These are phyloP conservation scores for Pedetes capensis DNA, from an alignment of 2,113 vertebrate species.

Conservation along the genomic window DNA sequence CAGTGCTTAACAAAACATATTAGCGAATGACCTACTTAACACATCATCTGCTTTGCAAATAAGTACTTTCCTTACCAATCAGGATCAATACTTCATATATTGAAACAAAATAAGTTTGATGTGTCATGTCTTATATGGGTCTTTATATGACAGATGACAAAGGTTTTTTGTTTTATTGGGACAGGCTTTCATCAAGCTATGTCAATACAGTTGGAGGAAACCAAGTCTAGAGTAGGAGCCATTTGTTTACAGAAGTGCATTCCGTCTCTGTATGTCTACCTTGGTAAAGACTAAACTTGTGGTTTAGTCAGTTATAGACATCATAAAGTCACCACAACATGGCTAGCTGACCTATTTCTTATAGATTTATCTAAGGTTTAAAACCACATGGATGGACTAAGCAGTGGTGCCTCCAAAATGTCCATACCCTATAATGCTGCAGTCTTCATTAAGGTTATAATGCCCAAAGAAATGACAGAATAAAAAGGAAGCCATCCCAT, in stretches of 20 bases:
- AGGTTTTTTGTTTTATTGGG: too few relatives aligned
- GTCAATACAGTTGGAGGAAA: not conserved
- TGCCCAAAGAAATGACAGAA: not conserved
- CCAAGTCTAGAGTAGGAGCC: not conserved
- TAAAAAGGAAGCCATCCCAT: not conserved
- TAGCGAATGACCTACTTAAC: not conserved
- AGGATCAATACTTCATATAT: not conserved
- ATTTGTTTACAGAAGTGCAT: not conserved
- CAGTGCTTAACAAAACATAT: not conserved
- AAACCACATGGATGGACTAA: not conserved
- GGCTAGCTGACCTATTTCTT: not conserved
- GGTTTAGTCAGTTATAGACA: not conserved
- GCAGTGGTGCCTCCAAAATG: not conserved
- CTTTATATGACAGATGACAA: not conserved
- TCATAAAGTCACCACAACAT: not conserved
- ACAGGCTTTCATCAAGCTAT: not conserved
- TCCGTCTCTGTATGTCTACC: not conserved
- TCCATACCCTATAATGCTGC: too few relatives aligned
- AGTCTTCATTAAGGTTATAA: not conserved
- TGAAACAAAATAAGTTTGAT: not conserved
- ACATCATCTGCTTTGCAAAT: not conserved
- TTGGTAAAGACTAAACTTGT: not conserved
- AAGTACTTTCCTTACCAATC: not conserved
- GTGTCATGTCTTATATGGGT: not conserved
- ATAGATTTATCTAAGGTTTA: not conserved